Evolutionary conservation across 2,888 invertebrate species (phyloP), one percentile per base, ranked within the genome.

Genomic region (Dryadula phaetusa): DNA sequence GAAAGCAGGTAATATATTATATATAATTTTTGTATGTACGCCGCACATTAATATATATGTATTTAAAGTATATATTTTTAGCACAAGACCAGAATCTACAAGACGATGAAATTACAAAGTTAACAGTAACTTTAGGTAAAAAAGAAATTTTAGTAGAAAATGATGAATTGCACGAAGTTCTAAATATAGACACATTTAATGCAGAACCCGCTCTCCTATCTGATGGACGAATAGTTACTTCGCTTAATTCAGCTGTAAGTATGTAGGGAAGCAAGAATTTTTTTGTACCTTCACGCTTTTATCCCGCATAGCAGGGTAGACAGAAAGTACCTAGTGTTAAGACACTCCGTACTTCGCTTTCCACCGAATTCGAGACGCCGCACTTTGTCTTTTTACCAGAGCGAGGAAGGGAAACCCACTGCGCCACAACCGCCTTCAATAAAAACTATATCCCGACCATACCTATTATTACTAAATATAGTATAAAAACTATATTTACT

Each of bases 71-170:
- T 8, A 2, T 18, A 3, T 54, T 86, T 92, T 42, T 82, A 96
- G 99, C 97, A n/a, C 95, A 97, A 75, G 96, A 97, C 71, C 95
- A 93, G 49, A 98, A 98, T 8, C 90, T 94, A 47, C 99, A 99
- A 83, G 95, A 96, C 73, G 95, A 95, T 49, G 99, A 99, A 93
- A 94, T 99, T 20, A 94, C 95, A 0, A 96, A 97, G 6, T 93
- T 99, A 16, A 95, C 94, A 25, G 82, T 98, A 0, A 97, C 95
- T 82, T 87, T 95, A 0, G 98, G 96, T 83, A 97, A 96, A 77
- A 95, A 95, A 77, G 95, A 96, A 74, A 88, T 95, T 2, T 89
- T 93, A 37, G 93, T 99, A 61, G 94, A 94, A 28, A 92, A 95
- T 6, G 99, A 99, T 84, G 98, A 99, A 83, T 96, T 98, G 84